These are phyloP conservation scores for Malurus melanocephalus DNA, from an alignment of 2,113 vertebrate species.

Conservation along the genomic window DNA sequence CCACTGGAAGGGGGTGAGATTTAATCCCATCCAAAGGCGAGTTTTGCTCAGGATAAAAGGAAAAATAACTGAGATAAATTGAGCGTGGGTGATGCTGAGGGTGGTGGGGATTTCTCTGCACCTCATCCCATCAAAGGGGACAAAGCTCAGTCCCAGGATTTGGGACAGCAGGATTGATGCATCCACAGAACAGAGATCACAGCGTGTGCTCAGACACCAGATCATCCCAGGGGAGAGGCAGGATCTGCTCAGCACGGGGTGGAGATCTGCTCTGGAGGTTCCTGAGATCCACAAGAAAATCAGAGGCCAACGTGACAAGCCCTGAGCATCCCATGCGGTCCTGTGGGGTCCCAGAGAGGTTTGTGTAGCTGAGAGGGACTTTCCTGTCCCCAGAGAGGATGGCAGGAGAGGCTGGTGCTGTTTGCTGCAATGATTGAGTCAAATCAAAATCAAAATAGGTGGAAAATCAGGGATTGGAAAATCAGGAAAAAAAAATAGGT, in stretches of 20 bases:
- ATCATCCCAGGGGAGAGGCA: rapidly evolving
- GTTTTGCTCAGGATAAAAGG: slow-evolving; percentile 1
- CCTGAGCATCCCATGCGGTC: not conserved
- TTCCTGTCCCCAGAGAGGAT: not conserved
- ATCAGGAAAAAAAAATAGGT: not conserved
- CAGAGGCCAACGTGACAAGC: not conserved
- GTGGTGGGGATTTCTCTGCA: not conserved
- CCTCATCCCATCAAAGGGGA: not conserved
- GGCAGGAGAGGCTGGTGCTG: not conserved
- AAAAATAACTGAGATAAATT: not conserved
- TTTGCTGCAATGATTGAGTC: too few relatives aligned
- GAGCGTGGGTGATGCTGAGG: not conserved
- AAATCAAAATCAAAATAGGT: not conserved
- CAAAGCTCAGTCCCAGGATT: not conserved
- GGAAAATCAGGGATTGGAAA: not conserved
- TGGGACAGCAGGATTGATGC: not conserved
- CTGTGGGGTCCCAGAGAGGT: not conserved
- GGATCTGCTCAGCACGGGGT: not conserved
- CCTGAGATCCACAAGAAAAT: not conserved
- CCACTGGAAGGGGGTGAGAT: not conserved
- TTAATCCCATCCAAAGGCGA: not conserved
- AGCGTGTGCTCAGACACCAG: rapidly evolving
- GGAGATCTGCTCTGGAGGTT: not conserved
- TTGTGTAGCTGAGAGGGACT: not conserved
- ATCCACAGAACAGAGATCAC: not conserved